A percentile compares a stretch with the other conserved stretches of the same genome.
Evolutionary conservation across 2,113 vertebrate species (phyloP).

Genomic region (Gambusia holbrooki): DNA sequence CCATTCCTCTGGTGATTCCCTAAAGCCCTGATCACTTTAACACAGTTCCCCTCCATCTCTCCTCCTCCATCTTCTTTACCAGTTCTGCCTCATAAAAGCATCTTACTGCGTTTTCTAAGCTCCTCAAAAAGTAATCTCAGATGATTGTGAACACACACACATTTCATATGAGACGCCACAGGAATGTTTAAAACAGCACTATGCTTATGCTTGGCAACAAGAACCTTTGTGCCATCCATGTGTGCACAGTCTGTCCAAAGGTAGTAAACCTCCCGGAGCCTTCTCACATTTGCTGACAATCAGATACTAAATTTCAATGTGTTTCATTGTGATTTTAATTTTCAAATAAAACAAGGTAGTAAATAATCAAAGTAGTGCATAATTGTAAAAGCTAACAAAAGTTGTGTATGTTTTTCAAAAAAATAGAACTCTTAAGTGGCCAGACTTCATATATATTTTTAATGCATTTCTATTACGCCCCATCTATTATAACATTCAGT

Average conservation of each 20-base stretch:
- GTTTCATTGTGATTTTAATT: not conserved
- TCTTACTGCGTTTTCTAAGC: conserved; percentile 27
- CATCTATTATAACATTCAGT: too few relatives aligned
- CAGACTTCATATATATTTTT: not conserved
- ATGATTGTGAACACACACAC: conserved; percentile 33
- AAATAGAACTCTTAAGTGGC: not conserved
- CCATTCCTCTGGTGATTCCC: conserved; percentile 70
- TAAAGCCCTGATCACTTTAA: conserved; percentile 83
- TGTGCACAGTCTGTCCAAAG: not conserved
- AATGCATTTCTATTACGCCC: not conserved
- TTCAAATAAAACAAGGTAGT: not conserved
- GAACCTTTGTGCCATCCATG: conserved; percentile 33
- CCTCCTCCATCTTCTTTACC: conserved; percentile 17
- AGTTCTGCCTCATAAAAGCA: conserved; percentile 47
- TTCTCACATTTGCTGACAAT: not conserved
- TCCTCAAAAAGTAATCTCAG: conserved; percentile 30
- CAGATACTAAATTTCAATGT: not conserved
- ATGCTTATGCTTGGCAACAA: conserved; percentile 18
- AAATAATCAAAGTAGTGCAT: not conserved
- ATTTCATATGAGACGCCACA: conserved; percentile 66
- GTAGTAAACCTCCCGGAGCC: not conserved
- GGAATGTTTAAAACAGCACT: conserved; percentile 51
- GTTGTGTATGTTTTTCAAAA: not conserved
- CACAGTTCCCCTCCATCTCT: conserved; percentile 65
- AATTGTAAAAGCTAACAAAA: not conserved